Base-by-base conservation (phyloP, 30 jellyfish, hydroid and myxozoan species). In the Clytia hemisphaerica region DNA sequence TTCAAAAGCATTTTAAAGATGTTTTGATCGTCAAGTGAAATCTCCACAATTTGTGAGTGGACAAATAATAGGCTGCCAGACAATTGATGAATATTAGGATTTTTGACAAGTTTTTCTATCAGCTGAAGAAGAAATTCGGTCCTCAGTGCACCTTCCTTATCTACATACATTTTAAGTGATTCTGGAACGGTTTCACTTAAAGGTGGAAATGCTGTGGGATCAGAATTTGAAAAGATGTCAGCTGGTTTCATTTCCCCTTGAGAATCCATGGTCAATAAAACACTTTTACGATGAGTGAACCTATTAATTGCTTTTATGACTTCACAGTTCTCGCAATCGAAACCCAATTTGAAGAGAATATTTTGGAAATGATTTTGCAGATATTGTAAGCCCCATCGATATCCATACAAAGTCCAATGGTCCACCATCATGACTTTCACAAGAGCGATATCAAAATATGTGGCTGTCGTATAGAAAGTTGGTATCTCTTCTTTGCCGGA, bases 381-480 rank as follows among this genome's bases (percentile, higher is more conserved):
- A 45, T 86, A 86, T 7, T 22, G 49, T 16, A 86, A 51, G 2
- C 77, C 81, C 96, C 96, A 86, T 7, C 77, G 36, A 26, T 79
- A 29, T 10, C 90, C 80, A 2, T 77, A 83, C 35, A 68, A 82
- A 4, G 91, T 79, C 57, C 81, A 57, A 47, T 62, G 46, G 15
- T 47, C 67, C 26, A 75, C 45, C 4, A 78, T 38, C 50, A 86
- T 77, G 54, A 92, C 65, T 27, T 67, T 62, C 53, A 86, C 38
- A 24, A 86, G 87, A 15, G 93, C 86, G 6, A 86, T 71, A 57
- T 86, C 96, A 68, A 86, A 86, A 62, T 68, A 67, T 29, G 77
- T 67, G 3, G 84, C 75, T 21, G 36, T 31, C 6, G 51, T 9
- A n/a, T 4, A 45, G 16, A 57, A 33, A 21, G 67, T 6, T 0